Evolutionary conservation across 2,888 invertebrate genomes (phyloP), one percentile per base, ranked within the genome.

Genomic region (Mycalesis mineus): DNA sequence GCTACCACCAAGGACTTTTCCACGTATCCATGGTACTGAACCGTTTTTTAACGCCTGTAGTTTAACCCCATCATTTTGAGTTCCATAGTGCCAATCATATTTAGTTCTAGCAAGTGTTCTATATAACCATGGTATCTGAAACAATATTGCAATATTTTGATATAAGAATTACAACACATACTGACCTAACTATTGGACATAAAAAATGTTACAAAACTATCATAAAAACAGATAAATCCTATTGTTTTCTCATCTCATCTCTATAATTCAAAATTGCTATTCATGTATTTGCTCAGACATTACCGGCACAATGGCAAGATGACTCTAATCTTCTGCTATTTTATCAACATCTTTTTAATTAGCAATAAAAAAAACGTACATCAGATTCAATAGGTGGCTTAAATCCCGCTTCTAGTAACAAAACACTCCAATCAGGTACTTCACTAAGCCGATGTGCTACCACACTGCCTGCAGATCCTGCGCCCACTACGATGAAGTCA

Each of bases 71-170:
- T 94, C 92, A 0, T 95, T 94, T 68, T 95, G 94, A 0, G 95
- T 95, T 75, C 93, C 93, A 76, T 96, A 97, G 71, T 94, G 91
- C 96, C 96, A 97, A 75, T 96, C 96, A 57, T 95, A 80, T 70
- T 65, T 55, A 7, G 74, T 85, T 68, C 92, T 42, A 15, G 29
- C 67, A 15, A 78, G 36, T 0, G 36, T 28, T 29, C 39, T 58
- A 13, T 67, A 58, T 8, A 74, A 45, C 5, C 53, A 60, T 40
- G 80, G 80, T 57, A 81, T 60, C 79, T 81, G 58, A 31, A 64
- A 66, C 9, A 36, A 11, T 22, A 22, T 22, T 22, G 5, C 2
- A 22, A 22, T 22, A 4, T 22, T 22, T 22, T 4, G 22, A 22
- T 4, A 4, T 22, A 22, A 22, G 5, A 22, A 22, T 22, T n/a